Evolutionary conservation across 1,140 invertebrate species (phyloP).

Genomic region (Leptinotarsa lineolata): DNA sequence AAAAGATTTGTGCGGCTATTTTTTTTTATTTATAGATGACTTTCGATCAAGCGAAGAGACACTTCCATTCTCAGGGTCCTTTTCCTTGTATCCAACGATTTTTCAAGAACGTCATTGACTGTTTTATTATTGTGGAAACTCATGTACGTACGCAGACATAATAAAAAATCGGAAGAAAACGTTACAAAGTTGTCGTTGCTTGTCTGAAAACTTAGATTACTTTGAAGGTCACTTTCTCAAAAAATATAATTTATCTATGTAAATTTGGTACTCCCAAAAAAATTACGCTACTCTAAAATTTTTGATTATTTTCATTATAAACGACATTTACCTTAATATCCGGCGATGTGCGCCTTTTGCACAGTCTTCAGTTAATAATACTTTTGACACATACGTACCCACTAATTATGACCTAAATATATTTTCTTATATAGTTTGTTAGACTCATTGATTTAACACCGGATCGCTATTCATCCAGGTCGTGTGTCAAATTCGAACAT

Average conservation of each 20-base stretch:
- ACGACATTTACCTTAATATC: constrained; percentile 6
- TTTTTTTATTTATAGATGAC: too few species aligned
- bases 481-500: neutral
- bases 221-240: constrained; percentile 6
- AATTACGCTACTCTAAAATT: neutral
- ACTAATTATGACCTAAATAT: neutral
- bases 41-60: too few species aligned
- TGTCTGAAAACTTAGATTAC: constrained; percentile 8
- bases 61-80: neutral
- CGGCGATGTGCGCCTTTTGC: constrained; percentile 3
- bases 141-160: neutral
- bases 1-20: too few species aligned
- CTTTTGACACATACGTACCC: constrained; percentile 7
- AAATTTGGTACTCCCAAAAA: constrained; percentile 6
- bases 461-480: constrained; percentile 5
- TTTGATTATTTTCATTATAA: neutral
- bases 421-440: constrained; percentile 1
- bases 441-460: neutral
- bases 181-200: neutral
- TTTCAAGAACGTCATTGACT: neutral
- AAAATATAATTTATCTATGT: constrained; percentile 6
- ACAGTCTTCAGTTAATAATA: constrained; percentile 8
- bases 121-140: neutral
- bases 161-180: neutral
- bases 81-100: neutral